Evolutionary conservation across 2,113 vertebrate species (phyloP).

Genomic region (Abramis brama): DNA sequence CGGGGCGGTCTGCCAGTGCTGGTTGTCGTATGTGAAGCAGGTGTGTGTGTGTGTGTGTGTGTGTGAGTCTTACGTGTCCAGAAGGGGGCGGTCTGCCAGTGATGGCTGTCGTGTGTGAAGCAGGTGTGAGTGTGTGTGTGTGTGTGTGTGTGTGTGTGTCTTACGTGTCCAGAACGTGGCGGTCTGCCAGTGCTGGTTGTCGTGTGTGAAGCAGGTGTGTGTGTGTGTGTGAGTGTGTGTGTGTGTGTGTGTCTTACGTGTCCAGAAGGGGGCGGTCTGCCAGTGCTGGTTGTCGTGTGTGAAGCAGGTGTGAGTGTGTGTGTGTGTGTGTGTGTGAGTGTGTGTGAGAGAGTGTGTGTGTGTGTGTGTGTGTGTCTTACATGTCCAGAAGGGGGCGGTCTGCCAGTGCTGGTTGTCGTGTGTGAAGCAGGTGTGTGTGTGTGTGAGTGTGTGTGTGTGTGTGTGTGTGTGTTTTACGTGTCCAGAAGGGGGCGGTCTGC

Average conservation of each 20-base stretch:
- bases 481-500: conserved; percentile 93
- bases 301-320: conserved; percentile 86
- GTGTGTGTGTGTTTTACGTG: conserved; percentile 72
- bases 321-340: neutral
- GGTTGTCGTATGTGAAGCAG: too few species aligned
- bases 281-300: conserved; percentile 78
- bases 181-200: conserved; percentile 97
- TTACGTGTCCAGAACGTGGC: conserved; percentile 90
- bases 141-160: conserved; percentile 42
- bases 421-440: conserved; percentile 98
- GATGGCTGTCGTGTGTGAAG: too few species aligned
- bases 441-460: neutral
- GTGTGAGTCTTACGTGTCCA: too few species aligned
- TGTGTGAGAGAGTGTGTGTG: too few species aligned
- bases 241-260: too few species aligned
- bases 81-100: too few species aligned
- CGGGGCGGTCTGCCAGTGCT: too few species aligned
- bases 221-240: too few species aligned
- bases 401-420: conserved; percentile 98
- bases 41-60: too few species aligned
- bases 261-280: too few species aligned
- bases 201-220: conserved; percentile 82
- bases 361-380: conserved; percentile 70
- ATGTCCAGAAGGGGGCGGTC: conserved; percentile 88
- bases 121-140: conserved; percentile 67